Conservation (phyloP, 2,113 vertebrate genomes). For the Poeciliopsis retropinna region DNA sequence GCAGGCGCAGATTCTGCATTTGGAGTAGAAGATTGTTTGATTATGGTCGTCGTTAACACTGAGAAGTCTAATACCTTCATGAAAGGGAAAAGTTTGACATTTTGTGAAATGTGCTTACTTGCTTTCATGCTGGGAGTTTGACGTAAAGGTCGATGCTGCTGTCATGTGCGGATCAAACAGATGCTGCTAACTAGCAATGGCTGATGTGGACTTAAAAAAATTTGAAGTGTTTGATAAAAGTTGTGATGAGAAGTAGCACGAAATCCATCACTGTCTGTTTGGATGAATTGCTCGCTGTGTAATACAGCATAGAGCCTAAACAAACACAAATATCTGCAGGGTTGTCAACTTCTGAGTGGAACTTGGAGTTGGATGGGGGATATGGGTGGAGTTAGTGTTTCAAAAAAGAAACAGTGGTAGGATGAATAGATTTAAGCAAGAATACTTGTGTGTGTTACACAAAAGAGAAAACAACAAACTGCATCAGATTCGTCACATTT, state of each 20-base stretch:
- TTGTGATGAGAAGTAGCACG: not conserved
- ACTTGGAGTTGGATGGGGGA: not conserved
- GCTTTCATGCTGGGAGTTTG: conserved; percentile 4
- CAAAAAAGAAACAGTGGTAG: not conserved
- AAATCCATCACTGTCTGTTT: not conserved
- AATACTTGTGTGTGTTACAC: not conserved
- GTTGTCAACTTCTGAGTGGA: not conserved
- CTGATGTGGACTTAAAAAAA: not conserved
- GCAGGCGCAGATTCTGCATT: not conserved
- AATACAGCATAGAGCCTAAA: not conserved
- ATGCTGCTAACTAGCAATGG: not conserved
- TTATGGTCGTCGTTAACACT: not conserved
- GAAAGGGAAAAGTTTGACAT: conserved; percentile 9
- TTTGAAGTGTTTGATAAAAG: not conserved
- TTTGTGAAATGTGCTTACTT: conserved; percentile 3
- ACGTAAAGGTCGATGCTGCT: conserved; percentile 1
- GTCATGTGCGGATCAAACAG: conserved; percentile 2
- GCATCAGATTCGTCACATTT: not conserved
- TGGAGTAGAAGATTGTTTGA: not conserved
- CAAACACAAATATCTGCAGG: not conserved
- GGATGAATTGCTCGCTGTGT: not conserved
- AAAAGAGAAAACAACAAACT: not conserved
- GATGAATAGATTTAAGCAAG: not conserved
- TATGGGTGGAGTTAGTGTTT: not conserved
- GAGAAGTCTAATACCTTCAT: not conserved